Evolutionary conservation across 2,888 invertebrate genomes (phyloP).

Genomic region (Eristalinus aeneus): DNA sequence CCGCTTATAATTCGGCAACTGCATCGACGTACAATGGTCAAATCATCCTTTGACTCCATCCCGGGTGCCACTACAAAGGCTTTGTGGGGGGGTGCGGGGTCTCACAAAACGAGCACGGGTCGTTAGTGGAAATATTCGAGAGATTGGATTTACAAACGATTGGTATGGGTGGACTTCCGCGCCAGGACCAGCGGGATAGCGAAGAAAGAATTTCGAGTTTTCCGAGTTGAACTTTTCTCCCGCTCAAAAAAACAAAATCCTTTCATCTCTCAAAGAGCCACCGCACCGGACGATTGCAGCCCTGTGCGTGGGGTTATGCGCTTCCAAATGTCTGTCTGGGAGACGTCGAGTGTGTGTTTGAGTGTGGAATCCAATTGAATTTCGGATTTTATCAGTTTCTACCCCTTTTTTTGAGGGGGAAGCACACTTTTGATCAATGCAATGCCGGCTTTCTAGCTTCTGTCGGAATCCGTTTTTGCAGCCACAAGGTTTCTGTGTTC

Average conservation of each 20-base stretch:
- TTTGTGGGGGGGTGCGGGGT: background rate
- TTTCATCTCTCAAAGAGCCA: slow-evolving; percentile 19
- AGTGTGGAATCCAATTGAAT: slow-evolving; percentile 60
- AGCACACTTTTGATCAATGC: slow-evolving; percentile 46
- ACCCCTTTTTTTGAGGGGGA: background rate
- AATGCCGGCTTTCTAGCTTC: background rate
- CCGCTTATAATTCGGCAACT: background rate
- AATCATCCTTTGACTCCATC: background rate
- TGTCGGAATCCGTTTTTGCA: background rate
- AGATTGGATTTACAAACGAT: slow-evolving; percentile 42
- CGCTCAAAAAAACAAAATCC: slow-evolving; percentile 28
- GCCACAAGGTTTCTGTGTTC: too few relatives aligned
- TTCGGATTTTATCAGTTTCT: slow-evolving; percentile 55
- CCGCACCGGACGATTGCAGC: background rate
- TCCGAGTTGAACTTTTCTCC: slow-evolving; percentile 47
- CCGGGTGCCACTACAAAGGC: background rate
- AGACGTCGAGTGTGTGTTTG: slow-evolving; percentile 10
- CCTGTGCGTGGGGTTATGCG: background rate
- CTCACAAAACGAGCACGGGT: slow-evolving; percentile 28
- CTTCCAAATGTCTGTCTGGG: background rate
- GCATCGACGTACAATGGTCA: background rate
- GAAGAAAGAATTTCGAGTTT: slow-evolving; percentile 34
- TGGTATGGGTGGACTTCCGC: background rate
- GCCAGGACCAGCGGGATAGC: slow-evolving; percentile 45
- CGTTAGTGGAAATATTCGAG: slow-evolving; percentile 52